These are phyloP conservation scores for Aphelocoma coerulescens DNA, from an alignment of 2,113 vertebrate genomes.

Conservation along the genomic window DNA sequence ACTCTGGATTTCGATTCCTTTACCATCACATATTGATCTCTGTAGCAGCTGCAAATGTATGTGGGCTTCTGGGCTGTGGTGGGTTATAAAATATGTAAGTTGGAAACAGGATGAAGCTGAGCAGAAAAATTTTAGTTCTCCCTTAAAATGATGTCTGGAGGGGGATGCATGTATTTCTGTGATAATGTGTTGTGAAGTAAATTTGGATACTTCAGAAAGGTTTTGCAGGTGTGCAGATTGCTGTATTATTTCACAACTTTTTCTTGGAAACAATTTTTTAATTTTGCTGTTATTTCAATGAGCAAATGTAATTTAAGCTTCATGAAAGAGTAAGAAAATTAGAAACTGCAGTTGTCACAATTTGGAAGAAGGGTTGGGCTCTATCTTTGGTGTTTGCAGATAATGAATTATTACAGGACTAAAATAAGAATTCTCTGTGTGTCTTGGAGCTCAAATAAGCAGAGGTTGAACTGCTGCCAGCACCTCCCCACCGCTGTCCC, in stretches of 20 bases:
- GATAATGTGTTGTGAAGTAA: not conserved
- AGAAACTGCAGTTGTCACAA: not conserved
- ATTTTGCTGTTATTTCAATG: not conserved
- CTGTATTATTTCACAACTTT: not conserved
- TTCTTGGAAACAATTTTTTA: not conserved
- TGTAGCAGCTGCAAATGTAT: not conserved
- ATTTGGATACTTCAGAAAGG: not conserved
- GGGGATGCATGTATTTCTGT: not conserved
- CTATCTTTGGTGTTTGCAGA: not conserved
- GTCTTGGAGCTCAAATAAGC: not conserved
- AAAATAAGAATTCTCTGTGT: not conserved
- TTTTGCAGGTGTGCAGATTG: conserved; percentile 12
- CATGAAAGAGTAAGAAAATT: not conserved
- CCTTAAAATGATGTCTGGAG: not conserved
- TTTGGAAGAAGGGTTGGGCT: not conserved
- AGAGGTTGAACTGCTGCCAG: not conserved
- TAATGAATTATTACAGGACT: not conserved
- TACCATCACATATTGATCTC: accelerated
- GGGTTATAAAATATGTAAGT: not conserved
- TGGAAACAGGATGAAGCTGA: not conserved
- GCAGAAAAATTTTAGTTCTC: not conserved
- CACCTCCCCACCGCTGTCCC: not conserved
- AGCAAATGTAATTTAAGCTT: not conserved
- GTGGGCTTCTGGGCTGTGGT: not conserved
- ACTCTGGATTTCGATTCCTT: not conserved